A percentile compares a stretch with the other conserved stretches of the same genome.
Conservation (phyloP, 2,113 vertebrate genomes). For the Dascyllus trimaculatus region DNA sequence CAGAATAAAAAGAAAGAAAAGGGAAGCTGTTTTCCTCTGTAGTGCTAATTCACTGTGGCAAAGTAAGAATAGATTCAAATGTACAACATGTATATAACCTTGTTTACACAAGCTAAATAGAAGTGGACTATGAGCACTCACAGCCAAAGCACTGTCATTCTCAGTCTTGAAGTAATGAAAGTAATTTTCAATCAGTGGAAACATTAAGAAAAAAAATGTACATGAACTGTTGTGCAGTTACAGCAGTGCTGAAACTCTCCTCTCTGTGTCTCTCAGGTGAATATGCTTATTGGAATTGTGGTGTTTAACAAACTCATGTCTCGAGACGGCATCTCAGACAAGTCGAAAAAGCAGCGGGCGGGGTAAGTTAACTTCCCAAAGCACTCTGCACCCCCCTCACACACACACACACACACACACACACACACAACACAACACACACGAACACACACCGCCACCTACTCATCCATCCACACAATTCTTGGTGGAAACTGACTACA, state of each 20-base stretch:
- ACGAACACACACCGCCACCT: slow-evolving; percentile 9
- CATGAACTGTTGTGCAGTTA: no score
- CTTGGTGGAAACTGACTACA: slow-evolving; percentile 17
- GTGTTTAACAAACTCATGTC: slow-evolving; percentile 99
- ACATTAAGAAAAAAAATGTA: background rate
- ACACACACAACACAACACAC: slow-evolving; percentile 13
- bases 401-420: slow-evolving; percentile 5
- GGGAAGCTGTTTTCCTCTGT: background rate
- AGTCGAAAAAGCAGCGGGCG: slow-evolving; percentile 98
- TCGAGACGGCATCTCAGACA: slow-evolving; percentile 98
- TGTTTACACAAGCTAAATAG: no score
- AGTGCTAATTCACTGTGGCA: no score
- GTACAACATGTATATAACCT: no score
- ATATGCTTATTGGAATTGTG: slow-evolving; percentile 98
- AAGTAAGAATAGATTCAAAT: no score
- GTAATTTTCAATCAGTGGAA: slow-evolving; percentile 4
- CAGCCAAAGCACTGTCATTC: no score
- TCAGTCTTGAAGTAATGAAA: no score
- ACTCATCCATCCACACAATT: slow-evolving; percentile 10
- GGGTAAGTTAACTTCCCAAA: slow-evolving; percentile 88
- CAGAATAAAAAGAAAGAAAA: background rate
- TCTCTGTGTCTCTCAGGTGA: slow-evolving; percentile 86
- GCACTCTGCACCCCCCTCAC: slow-evolving; percentile 18
- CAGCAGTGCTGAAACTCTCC: slow-evolving; percentile 8
- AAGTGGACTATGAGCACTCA: no score